These are phyloP conservation scores for Hypomesus transpacificus DNA, from an alignment of 2,113 vertebrate genomes.

Conservation along the genomic window DNA sequence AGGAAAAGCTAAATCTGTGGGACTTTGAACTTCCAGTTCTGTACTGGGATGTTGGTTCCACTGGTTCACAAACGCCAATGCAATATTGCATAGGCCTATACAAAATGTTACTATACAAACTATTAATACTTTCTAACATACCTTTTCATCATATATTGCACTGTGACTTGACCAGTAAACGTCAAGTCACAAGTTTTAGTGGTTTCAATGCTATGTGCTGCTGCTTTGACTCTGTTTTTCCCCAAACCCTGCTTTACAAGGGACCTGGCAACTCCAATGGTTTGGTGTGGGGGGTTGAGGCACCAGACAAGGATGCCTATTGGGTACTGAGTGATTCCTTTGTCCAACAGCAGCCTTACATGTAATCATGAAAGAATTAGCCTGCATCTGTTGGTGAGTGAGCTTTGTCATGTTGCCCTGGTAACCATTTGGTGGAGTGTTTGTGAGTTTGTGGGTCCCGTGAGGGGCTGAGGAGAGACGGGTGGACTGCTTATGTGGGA, in stretches of 20 bases:
- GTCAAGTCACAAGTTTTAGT: background rate
- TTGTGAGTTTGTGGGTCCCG: conserved; percentile 49
- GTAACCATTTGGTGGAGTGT: conserved; percentile 49
- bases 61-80: no score
- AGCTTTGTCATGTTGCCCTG: conserved; percentile 41
- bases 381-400: conserved; percentile 35
- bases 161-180: background rate
- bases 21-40: no score
- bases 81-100: no score
- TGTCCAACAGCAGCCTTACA: conserved; percentile 30
- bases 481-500: conserved; percentile 14
- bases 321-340: conserved; percentile 7
- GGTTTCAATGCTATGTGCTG: background rate
- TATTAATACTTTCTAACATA: no score
- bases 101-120: no score
- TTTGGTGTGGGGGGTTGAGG: background rate
- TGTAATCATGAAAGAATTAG: conserved; percentile 30
- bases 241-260: background rate
- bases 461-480: conserved; percentile 8
- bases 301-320: background rate
- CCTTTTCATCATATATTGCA: no score
- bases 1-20: no score
- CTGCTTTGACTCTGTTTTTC: background rate
- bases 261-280: background rate
- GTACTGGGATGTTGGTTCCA: no score